Evolutionary conservation across 2,113 vertebrate species (phyloP), one percentile per base, ranked within the genome.

Genomic region (Ammodytes marinus): DNA sequence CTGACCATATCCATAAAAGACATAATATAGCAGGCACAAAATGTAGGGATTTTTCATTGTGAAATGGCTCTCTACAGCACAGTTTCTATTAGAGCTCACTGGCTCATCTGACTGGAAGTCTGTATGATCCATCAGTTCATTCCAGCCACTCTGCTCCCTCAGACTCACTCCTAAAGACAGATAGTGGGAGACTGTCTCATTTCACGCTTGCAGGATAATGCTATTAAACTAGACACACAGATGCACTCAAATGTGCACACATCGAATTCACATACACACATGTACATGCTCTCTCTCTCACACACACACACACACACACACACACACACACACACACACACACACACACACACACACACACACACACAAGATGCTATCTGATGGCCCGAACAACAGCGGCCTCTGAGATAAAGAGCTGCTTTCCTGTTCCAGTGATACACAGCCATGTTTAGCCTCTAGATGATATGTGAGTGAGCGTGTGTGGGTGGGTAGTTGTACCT

Each of bases 201-300:
- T 94, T 93, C 92, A 93, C 58, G 79, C 89, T 91, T 88, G 83
- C 80, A 69, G 80, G 86, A 86, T 91, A 89, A 93, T 89, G 85
- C 66, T 86, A 88, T 91, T 87, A 91, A 92, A 88, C 64, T 39
- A 85, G 82, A 87, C 79, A 52, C 66, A 82, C 19, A 80, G 64
- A 86, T 69, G 70, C 71, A 86, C 61, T 83, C 55, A 87, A 45
- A 83, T 69, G 63, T 55, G 58, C 74, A 57, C 61, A 7, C 60
- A 71, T 80, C 72, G 80, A 49, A 27, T 27, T 27, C 40, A 76
- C 64, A 79, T 57, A 74, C 66, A 66, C 9, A 72, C 50, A 77
- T 27, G 27, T 27, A 2, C 27, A 27, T 27, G 27, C 27, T 27
- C 27, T 27, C 27, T 27, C 27, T 27, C 27, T 27, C 39, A 53